Percentiles rank a stretch among this genome's conserved stretches.
phyloP scores from a whole-genome alignment of 2,797 vertebrate genomes.

The Dendrocincla fuliginosa region DNA sequence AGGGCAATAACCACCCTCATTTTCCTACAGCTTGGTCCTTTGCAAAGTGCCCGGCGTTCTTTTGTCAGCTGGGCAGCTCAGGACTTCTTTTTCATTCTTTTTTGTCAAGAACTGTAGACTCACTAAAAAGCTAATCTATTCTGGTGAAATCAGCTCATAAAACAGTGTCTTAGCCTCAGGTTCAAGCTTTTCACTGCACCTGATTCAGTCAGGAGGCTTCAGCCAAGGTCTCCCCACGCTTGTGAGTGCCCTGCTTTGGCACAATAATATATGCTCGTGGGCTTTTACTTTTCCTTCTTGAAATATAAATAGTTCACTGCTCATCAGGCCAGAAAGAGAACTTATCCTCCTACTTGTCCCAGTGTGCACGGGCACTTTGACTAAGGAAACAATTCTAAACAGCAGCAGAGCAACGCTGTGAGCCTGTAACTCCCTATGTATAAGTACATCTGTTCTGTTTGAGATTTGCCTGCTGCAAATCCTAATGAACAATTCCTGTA shows the following conservation, averaged over 20 bases:
- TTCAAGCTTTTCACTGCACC: not conserved
- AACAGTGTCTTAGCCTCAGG: not conserved
- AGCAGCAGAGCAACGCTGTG: not conserved
- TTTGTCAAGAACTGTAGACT: not conserved
- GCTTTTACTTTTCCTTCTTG: not conserved
- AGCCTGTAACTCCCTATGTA: not conserved
- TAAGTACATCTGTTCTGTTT: not conserved
- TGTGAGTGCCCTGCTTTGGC: not conserved
- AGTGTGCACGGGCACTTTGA: not conserved
- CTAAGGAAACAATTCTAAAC: not conserved
- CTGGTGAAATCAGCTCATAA: not conserved
- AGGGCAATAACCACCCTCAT: not conserved
- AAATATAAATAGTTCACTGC: not conserved
- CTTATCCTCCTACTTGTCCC: not conserved
- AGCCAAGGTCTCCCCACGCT: not conserved
- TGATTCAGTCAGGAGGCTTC: not conserved
- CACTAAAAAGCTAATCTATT: not conserved
- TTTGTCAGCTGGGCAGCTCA: not conserved
- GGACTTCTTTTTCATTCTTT: not conserved
- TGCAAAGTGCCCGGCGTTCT: not conserved
- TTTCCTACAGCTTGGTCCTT: not conserved
- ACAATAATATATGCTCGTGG: not conserved
- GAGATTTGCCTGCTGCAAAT: not conserved
- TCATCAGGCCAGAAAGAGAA: not conserved
- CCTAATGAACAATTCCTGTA: not conserved